Conservation (phyloP, 1,140 invertebrate species). For the Tetramorium simillimum region DNA sequence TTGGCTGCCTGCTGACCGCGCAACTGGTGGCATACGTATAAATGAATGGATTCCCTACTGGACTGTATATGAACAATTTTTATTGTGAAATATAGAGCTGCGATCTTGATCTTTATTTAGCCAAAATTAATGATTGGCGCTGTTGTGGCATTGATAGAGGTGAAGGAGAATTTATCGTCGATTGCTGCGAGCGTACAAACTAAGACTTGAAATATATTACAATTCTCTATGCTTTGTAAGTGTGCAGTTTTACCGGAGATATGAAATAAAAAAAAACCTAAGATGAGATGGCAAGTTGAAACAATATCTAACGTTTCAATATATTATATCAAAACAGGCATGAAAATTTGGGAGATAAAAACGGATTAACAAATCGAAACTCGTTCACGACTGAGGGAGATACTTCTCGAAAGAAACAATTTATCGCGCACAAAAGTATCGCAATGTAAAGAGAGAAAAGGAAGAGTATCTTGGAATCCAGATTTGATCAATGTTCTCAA, state of each 20-base stretch:
- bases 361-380: background rate
- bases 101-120: background rate
- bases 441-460: background rate
- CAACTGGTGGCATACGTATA: slow-evolving; percentile 71
- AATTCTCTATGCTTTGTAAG: background rate
- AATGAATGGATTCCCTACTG: background rate
- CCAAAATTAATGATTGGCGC: background rate
- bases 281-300: background rate
- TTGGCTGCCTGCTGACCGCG: slow-evolving; percentile 44
- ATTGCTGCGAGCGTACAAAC: no score
- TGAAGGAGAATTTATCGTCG: background rate
- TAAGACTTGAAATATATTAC: background rate
- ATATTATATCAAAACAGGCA: background rate
- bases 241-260: background rate
- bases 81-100: background rate
- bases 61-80: slow-evolving; percentile 5
- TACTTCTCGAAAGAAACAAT: background rate
- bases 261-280: background rate
- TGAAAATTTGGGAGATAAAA: background rate
- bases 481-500: slow-evolving; percentile 53
- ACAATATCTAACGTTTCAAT: background rate
- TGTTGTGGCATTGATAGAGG: background rate
- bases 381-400: background rate
- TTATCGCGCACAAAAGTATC: background rate
- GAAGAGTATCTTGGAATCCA: background rate